These are phyloP conservation scores for Periplaneta americana DNA, from an alignment of 1,140 invertebrate genomes.

Conservation along the genomic window DNA sequence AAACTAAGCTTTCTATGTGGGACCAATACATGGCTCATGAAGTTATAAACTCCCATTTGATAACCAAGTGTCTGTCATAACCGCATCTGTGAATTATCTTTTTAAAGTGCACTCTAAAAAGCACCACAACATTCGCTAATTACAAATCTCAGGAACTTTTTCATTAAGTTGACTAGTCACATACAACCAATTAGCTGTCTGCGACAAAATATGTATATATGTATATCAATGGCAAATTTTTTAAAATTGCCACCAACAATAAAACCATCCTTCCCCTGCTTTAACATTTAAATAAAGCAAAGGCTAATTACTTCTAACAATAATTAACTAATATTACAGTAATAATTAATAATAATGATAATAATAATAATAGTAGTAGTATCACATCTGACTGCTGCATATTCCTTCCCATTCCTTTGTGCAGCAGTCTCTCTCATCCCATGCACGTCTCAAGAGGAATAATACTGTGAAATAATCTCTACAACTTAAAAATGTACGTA, in stretches of 20 bases:
- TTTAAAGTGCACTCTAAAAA: conserved; percentile 20
- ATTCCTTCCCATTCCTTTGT: conserved; percentile 1
- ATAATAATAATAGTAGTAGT: conserved; percentile 21
- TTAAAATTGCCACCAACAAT: conserved; percentile 12
- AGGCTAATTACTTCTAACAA: conserved; percentile 5
- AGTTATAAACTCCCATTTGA: neutral
- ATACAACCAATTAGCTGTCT: conserved; percentile 18
- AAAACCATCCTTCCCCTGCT: conserved; percentile 10
- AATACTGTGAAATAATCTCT: conserved; percentile 24
- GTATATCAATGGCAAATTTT: conserved; percentile 13
- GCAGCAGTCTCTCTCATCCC: conserved; percentile 5
- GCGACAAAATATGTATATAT: conserved; percentile 12
- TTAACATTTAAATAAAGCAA: conserved; percentile 19
- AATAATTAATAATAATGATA: conserved; percentile 19
- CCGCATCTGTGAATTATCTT: neutral
- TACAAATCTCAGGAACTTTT: conserved; percentile 25
- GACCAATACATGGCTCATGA: neutral
- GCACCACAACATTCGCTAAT: conserved; percentile 19
- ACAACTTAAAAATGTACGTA: conserved; percentile 14
- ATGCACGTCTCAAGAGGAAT: conserved; percentile 14
- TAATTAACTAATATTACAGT: conserved; percentile 15
- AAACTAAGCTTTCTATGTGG: neutral
- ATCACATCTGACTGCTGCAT: conserved; percentile 18
- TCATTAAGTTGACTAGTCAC: conserved; percentile 23
- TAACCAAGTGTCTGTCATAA: neutral